Conservation (phyloP, 2,797 vertebrate species). For the Potorous gilbertii region DNA sequence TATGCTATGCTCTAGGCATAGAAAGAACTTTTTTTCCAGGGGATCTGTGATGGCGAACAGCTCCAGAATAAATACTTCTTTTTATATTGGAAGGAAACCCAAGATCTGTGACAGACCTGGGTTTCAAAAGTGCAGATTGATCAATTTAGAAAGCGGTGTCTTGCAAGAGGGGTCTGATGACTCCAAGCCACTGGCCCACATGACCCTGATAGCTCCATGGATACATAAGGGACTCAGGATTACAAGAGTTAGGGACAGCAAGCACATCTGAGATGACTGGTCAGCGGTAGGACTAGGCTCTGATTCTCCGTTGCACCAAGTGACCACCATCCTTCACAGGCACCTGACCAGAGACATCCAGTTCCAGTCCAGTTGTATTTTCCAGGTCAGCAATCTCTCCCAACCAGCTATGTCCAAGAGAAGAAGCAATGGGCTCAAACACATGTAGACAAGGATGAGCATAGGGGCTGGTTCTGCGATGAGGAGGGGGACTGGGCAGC, state of each 20-base stretch:
- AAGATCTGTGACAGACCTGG: constrained; percentile 71
- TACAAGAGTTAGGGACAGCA: neutral
- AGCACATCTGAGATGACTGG: neutral
- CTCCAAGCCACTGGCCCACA: constrained; percentile 42
- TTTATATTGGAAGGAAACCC: constrained; percentile 65
- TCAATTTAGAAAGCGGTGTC: constrained; percentile 51
- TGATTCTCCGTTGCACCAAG: neutral
- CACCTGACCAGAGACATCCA: neutral
- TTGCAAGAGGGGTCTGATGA: constrained; percentile 25
- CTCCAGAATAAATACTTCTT: constrained; percentile 72
- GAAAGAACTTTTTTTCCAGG: constrained; percentile 69
- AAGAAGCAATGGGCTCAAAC: neutral
- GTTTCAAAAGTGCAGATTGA: constrained; percentile 83
- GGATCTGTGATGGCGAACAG: constrained; percentile 54
- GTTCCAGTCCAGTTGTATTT: neutral
- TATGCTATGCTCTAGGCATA: constrained; percentile 77
- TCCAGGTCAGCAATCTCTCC: neutral
- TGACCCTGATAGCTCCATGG: constrained; percentile 53
- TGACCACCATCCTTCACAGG: constrained; percentile 1
- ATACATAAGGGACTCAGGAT: constrained; percentile 7
- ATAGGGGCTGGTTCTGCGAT: neutral
- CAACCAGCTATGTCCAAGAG: neutral
- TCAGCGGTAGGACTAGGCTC: neutral
- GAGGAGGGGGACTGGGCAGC: neutral
- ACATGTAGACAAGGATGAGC: neutral